Conservation (phyloP, 2,113 vertebrate genomes). For the Pachycephala philippinensis region DNA sequence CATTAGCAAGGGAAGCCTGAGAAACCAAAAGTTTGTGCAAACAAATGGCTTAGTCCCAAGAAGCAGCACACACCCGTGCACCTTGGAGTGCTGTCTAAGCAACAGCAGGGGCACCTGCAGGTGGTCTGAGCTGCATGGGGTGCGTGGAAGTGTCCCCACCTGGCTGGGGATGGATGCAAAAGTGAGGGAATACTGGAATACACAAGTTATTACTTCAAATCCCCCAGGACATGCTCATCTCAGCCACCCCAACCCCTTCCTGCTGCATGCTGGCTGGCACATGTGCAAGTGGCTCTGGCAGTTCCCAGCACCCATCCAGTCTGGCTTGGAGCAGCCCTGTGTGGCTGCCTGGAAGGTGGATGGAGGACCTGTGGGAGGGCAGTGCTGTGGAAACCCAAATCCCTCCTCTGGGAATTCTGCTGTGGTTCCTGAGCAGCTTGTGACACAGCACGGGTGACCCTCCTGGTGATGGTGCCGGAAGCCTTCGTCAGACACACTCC, state of each 20-base stretch:
- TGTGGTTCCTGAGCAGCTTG: not conserved
- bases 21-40: not conserved
- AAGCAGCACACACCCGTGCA: not conserved
- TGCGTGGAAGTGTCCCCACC: accelerated
- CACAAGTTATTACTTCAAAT: not conserved
- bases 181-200: not conserved
- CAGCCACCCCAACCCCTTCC: not conserved
- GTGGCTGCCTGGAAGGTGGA: not conserved
- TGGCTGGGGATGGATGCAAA: not conserved
- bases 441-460: not conserved
- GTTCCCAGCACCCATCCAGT: not conserved
- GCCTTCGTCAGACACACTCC: accelerated
- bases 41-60: not conserved
- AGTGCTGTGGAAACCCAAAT: not conserved
- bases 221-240: accelerated
- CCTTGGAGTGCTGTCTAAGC: not conserved
- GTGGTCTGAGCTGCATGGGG: not conserved
- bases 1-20: not conserved
- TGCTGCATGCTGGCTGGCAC: accelerated
- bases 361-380: not conserved
- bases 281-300: accelerated
- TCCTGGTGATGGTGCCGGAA: not conserved
- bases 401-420: not conserved
- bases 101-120: not conserved
- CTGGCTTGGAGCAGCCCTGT: not conserved